Conservation (phyloP, 2,113 vertebrate genomes). For the Rhinoderma darwinii region DNA sequence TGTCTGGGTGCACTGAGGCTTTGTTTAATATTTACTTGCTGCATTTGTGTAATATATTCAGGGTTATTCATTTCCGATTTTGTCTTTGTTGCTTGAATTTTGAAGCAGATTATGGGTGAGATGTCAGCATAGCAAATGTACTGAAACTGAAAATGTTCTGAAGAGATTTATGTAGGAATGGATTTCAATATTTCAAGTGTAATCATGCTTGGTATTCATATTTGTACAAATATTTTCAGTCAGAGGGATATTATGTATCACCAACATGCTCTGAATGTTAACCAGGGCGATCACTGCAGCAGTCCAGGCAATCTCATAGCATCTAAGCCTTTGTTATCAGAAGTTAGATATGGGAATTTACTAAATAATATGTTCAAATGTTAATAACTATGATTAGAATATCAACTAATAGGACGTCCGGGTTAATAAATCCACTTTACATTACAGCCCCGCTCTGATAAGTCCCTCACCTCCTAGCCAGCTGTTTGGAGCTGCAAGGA, state of each 20-base stretch:
- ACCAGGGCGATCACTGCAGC: not conserved
- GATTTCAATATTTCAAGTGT: slow-evolving; percentile 46
- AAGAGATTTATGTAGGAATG: slow-evolving; percentile 24
- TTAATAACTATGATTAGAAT: not conserved
- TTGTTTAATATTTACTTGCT: not conserved
- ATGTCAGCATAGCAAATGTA: slow-evolving; percentile 43
- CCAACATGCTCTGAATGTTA: slow-evolving; percentile 12
- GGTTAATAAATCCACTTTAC: not conserved
- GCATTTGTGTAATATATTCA: not conserved
- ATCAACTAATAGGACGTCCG: not conserved
- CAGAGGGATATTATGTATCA: slow-evolving; percentile 7
- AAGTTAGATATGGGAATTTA: not conserved
- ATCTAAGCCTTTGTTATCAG: not conserved
- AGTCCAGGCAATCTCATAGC: not conserved
- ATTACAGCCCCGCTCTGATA: not conserved
- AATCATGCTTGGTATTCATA: slow-evolving; percentile 41
- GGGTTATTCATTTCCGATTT: not conserved
- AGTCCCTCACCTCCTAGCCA: no score
- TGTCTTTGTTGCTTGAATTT: not conserved
- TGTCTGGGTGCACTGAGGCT: not conserved
- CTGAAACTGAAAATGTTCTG: slow-evolving; percentile 13
- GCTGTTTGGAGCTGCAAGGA: no score
- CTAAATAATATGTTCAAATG: not conserved
- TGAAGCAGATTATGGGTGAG: slow-evolving; percentile 15
- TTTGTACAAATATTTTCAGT: slow-evolving; percentile 39